phyloP scores from a whole-genome alignment of 2,888 invertebrate genomes.

The Dolomedes plantarius region DNA sequence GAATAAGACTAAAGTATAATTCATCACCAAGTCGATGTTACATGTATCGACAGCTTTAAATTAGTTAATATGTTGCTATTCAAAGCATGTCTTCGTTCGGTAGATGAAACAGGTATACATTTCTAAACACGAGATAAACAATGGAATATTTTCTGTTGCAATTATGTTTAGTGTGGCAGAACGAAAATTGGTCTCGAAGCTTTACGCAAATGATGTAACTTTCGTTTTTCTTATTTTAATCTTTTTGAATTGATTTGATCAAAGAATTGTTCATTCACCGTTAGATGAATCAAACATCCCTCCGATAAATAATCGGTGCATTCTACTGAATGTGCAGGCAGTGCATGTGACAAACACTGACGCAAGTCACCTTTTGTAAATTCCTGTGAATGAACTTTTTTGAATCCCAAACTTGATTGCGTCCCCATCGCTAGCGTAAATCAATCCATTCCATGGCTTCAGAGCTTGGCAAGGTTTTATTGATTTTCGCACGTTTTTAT shows the following conservation, averaged over 20 bases:
- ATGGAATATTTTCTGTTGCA: too few relatives aligned
- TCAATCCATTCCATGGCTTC: constrained; percentile 12
- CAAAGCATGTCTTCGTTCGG: too few relatives aligned
- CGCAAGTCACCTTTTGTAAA: neutral
- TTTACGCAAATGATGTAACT: too few relatives aligned
- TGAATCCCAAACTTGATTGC: neutral
- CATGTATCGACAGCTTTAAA: too few relatives aligned
- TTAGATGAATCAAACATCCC: neutral
- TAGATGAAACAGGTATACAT: too few relatives aligned
- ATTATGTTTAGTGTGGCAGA: too few relatives aligned
- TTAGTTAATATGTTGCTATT: too few relatives aligned
- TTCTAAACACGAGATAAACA: too few relatives aligned
- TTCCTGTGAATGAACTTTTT: constrained; percentile 1
- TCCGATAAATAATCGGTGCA: neutral
- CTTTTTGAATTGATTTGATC: neutral
- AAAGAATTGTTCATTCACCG: neutral
- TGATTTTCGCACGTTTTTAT: constrained; percentile 15
- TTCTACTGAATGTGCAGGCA: neutral
- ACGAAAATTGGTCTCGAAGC: too few relatives aligned
- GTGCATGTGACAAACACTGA: neutral
- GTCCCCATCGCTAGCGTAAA: neutral
- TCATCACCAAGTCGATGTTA: too few relatives aligned
- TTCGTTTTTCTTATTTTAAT: neutral
- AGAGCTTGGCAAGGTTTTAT: neutral
- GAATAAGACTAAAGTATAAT: too few relatives aligned